These are phyloP conservation scores for Acanthochromis polyacanthus DNA, from an alignment of 2,113 vertebrate genomes.

Conservation along the genomic window DNA sequence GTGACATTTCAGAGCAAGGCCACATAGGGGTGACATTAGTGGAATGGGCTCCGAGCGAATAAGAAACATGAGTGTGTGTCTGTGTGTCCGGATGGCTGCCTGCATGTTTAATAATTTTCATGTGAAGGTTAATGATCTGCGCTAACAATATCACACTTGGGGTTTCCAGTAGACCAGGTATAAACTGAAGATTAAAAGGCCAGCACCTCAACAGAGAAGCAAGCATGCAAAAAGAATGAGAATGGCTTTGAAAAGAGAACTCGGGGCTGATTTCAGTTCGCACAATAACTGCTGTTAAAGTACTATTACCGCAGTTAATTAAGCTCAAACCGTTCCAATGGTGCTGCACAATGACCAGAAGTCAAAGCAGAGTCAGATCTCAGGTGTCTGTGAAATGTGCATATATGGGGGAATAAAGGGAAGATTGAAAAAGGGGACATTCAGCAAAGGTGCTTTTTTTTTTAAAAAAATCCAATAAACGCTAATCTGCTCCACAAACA, in stretches of 20 bases:
- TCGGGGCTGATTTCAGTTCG: slow-evolving; percentile 28
- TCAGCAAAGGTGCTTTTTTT: background rate
- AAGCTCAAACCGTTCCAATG: slow-evolving; percentile 40
- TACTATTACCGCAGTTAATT: slow-evolving; percentile 53
- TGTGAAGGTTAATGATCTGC: slow-evolving; percentile 14
- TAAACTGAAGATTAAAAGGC: slow-evolving; percentile 22
- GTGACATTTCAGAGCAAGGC: slow-evolving; percentile 28
- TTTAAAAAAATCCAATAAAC: background rate
- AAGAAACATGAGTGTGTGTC: background rate
- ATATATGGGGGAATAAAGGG: background rate
- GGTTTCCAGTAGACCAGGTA: slow-evolving; percentile 13
- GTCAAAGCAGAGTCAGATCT: slow-evolving; percentile 21
- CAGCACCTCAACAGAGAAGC: background rate
- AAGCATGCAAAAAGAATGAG: slow-evolving; percentile 15
- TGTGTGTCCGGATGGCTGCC: background rate
- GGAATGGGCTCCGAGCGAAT: slow-evolving; percentile 7
- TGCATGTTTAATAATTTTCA: slow-evolving; percentile 20
- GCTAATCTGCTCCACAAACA: slow-evolving; percentile 1
- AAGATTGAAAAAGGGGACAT: background rate
- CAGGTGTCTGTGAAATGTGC: slow-evolving; percentile 20
- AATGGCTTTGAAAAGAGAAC: slow-evolving; percentile 31
- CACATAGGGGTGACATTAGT: background rate
- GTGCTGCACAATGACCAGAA: slow-evolving; percentile 28
- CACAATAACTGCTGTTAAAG: slow-evolving; percentile 40
- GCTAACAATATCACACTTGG: slow-evolving; percentile 13